Evolutionary conservation across 2,113 vertebrate species (phyloP), one percentile per base, ranked within the genome.

Genomic region (Thunnus maccoyii): DNA sequence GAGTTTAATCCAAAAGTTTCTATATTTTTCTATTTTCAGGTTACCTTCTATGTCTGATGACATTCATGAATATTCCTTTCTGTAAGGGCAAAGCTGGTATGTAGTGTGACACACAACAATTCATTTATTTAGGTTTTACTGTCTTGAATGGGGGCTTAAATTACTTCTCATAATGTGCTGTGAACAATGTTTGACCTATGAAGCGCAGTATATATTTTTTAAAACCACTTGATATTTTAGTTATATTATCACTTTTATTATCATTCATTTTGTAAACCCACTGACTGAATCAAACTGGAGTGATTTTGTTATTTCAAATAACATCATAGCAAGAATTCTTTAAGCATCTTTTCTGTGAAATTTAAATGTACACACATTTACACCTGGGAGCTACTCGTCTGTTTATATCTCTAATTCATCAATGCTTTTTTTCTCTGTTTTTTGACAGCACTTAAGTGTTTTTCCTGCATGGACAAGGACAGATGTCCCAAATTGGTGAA

Each of bases 41-140:
- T 12, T 30, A 0, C 14, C 13, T 52, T 17, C 3, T 44, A 0
- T 46, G 10, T 18, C 11, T 0, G 64, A 11, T 75, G 41, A 2
- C 2, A 12, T 1, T 63, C 4, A 0, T 5, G 0, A 0, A 0
- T 6, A 0, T 5, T 69, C 11, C 3, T 7, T 14, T 4, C 3
- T 14, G n/a, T 22, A 6, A 0, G 11, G 56, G 13, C 2, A 1
- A 1, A 50, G 0, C n/a, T 20, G 83, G 83, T 86, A 81, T 36
- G 78, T 76, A 3, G 0, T 32, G 2, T 25, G 46, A 67, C 20
- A 54, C 13, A 15, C 15, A 7, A 3, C 5, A 25, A 22, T 51
- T 25, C 20, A 4, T 36, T 25, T 46, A 22, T 22, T 58, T 46
- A n/a, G 20, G 9, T 17, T 25, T 9, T 17, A 58, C 3, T 54